Evolutionary conservation across 2,888 invertebrate species (phyloP).

Genomic region (Melolontha melolontha): DNA sequence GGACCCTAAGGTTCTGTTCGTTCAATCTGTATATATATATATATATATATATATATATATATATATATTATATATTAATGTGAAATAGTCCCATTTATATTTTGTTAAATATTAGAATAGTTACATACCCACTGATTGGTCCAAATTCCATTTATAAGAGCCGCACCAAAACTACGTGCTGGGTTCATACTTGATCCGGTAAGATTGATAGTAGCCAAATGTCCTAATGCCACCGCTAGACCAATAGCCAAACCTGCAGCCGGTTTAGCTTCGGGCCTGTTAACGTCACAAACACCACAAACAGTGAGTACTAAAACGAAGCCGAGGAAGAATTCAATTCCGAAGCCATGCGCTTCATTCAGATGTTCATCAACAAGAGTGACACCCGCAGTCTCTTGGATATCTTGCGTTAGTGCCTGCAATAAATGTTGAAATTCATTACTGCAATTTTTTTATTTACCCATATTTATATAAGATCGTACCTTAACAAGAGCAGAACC

Average conservation of each 20-base stretch:
- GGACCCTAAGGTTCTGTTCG: too few species aligned
- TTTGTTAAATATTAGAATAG: too few species aligned
- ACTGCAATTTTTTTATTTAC: neutral
- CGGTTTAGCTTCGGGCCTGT: constrained; percentile 82
- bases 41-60: too few species aligned
- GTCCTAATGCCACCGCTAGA: constrained; percentile 85
- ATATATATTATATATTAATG: too few species aligned
- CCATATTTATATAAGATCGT: constrained; percentile 51
- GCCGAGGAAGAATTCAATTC: constrained; percentile 90
- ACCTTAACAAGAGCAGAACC: constrained; percentile 83
- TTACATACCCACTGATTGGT: constrained; percentile 82
- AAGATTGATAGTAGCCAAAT: constrained; percentile 84
- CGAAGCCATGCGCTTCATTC: constrained; percentile 83
- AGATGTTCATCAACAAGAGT: constrained; percentile 63
- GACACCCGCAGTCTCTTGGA: constrained; percentile 67
- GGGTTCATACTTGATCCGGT: constrained; percentile 96
- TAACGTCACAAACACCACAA: constrained; percentile 88
- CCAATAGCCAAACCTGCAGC: constrained; percentile 91
- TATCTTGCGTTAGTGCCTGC: constrained; percentile 77
- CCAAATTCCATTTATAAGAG: constrained; percentile 82
- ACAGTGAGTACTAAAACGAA: constrained; percentile 90
- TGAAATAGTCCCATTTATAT: too few species aligned
- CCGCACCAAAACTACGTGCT: constrained; percentile 89
- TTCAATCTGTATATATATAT: too few species aligned
- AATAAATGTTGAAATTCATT: neutral